Evolutionary conservation across 2,888 invertebrate species (phyloP).

Genomic region (Oeneis ivallda): DNA sequence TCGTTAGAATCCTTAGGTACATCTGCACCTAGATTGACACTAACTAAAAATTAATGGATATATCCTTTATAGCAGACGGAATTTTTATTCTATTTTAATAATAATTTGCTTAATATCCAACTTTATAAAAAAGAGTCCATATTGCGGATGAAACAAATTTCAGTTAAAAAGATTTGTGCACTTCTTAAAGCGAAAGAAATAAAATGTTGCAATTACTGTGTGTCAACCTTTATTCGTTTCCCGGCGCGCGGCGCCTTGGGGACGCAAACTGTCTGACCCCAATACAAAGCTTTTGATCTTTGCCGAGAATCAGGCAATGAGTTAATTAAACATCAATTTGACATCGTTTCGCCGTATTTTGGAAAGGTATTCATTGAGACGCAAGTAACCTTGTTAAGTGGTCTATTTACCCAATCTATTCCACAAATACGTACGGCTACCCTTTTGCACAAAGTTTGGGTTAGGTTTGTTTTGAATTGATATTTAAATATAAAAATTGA

Average conservation of each 20-base stretch:
- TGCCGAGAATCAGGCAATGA: conserved; percentile 59
- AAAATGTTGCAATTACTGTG: not conserved
- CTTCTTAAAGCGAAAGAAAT: too few relatives aligned
- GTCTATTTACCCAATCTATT: conserved; percentile 3
- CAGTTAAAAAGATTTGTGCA: too few relatives aligned
- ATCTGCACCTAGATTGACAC: too few relatives aligned
- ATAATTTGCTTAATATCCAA: too few relatives aligned
- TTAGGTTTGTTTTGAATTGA: not conserved
- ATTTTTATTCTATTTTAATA: too few relatives aligned
- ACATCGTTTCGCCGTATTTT: conserved; percentile 37
- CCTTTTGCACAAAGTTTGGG: not conserved
- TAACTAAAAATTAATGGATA: too few relatives aligned
- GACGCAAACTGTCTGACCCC: conserved; percentile 49
- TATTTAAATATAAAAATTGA: too few relatives aligned
- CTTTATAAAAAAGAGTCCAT: too few relatives aligned
- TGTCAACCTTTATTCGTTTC: conserved; percentile 20
- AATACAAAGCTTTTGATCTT: conserved; percentile 61
- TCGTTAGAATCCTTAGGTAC: too few relatives aligned
- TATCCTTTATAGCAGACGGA: too few relatives aligned
- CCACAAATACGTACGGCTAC: not conserved
- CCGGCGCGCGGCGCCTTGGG: conserved; percentile 29
- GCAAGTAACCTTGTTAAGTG: conserved; percentile 12
- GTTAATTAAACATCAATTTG: conserved; percentile 69
- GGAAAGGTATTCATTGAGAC: conserved; percentile 16
- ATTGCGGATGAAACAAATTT: too few relatives aligned